phyloP scores from a whole-genome alignment of 2,797 vertebrate species.

The Acestrorhynchus altus region DNA sequence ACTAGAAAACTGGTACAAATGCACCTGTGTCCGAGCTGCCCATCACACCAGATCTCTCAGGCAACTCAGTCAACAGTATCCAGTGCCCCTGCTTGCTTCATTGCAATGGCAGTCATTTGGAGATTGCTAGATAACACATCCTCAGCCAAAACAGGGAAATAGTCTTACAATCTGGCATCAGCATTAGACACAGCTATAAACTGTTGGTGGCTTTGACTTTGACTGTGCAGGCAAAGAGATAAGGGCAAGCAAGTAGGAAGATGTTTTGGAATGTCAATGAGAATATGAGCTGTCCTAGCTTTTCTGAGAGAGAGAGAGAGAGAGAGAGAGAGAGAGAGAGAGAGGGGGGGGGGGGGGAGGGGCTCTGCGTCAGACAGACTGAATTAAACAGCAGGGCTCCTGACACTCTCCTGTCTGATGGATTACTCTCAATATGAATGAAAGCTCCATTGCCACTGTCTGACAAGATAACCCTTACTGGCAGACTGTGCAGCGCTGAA shows the following conservation, averaged over 20 bases:
- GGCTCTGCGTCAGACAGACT: constrained; percentile 22
- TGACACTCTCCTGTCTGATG: constrained; percentile 41
- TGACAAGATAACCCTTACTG: constrained; percentile 23
- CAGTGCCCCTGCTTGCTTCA: not conserved
- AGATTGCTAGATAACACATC: not conserved
- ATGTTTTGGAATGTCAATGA: constrained; percentile 48
- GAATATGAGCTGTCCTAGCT: constrained; percentile 72
- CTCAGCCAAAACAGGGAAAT: not conserved
- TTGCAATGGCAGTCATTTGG: not conserved
- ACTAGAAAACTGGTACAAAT: constrained; percentile 38
- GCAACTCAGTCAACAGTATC: not conserved
- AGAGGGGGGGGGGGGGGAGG: constrained; percentile 17
- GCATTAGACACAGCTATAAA: not conserved
- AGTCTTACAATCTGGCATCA: not conserved
- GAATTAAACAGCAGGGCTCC: constrained; percentile 40
- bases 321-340: constrained; percentile 35
- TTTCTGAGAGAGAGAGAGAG: constrained; percentile 56
- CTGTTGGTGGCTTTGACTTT: not conserved
- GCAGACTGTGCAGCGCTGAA: not conserved
- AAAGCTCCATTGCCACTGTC: constrained; percentile 33
- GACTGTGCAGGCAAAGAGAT: constrained; percentile 17
- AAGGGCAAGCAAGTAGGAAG: constrained; percentile 11
- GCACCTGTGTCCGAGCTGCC: not conserved
- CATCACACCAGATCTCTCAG: not conserved
- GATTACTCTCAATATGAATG: constrained; percentile 36